Evolutionary conservation across 2,797 vertebrate species (phyloP).

Genomic region (Xiphophorus birchmanni): DNA sequence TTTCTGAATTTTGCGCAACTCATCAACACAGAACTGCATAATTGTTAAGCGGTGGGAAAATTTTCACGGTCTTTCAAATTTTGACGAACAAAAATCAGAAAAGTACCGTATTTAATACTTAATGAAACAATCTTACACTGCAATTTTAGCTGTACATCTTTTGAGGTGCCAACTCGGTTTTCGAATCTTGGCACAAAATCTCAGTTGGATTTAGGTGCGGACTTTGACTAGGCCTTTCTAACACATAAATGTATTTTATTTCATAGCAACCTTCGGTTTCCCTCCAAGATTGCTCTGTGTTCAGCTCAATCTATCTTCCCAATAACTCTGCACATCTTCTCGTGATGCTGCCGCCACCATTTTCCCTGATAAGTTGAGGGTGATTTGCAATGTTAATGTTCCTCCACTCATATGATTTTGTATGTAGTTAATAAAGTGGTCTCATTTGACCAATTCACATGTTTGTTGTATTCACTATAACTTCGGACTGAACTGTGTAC

Average conservation of each 20-base stretch:
- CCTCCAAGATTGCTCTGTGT: no score
- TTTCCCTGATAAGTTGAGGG: neutral
- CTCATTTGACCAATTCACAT: neutral
- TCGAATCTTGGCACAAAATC: neutral
- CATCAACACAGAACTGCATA: neutral
- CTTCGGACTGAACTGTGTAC: neutral
- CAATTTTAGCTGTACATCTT: neutral
- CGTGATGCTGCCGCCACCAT: neutral
- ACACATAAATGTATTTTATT: neutral
- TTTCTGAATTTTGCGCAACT: no score
- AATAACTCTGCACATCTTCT: neutral
- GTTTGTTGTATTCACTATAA: neutral
- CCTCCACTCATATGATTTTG: neutral
- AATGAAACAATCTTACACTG: neutral
- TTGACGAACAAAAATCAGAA: neutral
- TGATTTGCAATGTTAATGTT: neutral
- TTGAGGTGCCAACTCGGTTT: neutral
- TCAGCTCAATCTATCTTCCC: neutral
- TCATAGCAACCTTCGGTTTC: neutral
- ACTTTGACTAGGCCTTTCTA: neutral
- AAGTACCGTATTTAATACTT: neutral
- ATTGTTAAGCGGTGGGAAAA: neutral
- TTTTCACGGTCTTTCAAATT: neutral
- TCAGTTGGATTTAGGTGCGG: neutral
- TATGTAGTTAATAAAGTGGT: neutral